phyloP scores from a whole-genome alignment of 2,113 vertebrate genomes.

The Amphilophus citrinellus region DNA sequence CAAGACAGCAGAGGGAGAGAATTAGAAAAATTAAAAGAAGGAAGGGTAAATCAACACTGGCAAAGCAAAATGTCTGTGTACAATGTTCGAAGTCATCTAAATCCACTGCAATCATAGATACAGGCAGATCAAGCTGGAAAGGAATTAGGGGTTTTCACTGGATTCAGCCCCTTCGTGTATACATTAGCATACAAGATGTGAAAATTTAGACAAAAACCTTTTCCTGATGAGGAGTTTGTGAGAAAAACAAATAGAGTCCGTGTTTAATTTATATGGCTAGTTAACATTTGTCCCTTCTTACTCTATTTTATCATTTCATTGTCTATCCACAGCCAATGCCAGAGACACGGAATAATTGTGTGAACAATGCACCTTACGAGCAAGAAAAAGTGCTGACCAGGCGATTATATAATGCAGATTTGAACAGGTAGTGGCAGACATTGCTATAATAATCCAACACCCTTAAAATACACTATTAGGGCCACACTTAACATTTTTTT shows the following conservation, averaged over 20 bases:
- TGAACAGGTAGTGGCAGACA: constrained; percentile 4
- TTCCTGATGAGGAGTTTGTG: not conserved
- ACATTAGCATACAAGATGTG: not conserved
- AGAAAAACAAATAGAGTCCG: not conserved
- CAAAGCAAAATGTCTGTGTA: constrained; percentile 23
- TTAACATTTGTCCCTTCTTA: constrained; percentile 52
- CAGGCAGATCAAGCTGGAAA: not conserved
- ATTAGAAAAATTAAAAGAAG: not conserved
- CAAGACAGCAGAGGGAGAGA: not conserved
- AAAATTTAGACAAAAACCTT: not conserved
- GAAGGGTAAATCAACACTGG: constrained; percentile 2
- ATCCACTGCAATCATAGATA: constrained; percentile 3
- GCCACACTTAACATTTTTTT: not conserved
- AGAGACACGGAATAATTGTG: constrained; percentile 37
- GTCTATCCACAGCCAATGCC: constrained; percentile 58
- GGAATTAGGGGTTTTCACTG: not conserved
- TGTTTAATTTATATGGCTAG: constrained; percentile 34
- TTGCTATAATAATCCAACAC: not conserved
- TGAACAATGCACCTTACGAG: constrained; percentile 56
- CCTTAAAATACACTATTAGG: not conserved
- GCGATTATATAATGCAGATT: constrained; percentile 23
- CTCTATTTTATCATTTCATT: constrained; percentile 58
- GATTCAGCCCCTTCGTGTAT: not conserved
- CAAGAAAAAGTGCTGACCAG: not conserved
- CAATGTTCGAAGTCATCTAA: not conserved